Conservation (phyloP, 2,797 vertebrate genomes). For the Smutsia temminckii region DNA sequence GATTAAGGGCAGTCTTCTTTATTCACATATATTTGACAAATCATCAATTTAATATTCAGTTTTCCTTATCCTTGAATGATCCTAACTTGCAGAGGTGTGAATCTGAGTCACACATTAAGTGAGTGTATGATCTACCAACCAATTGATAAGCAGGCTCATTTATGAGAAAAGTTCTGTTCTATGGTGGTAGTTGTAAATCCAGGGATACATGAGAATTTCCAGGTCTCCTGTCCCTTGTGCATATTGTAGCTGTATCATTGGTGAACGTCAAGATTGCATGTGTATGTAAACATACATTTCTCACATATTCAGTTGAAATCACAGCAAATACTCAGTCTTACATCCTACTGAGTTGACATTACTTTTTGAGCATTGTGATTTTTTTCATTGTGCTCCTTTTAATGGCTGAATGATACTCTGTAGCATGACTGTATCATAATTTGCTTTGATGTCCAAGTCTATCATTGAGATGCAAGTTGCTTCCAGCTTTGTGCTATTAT, state of each 20-base stretch:
- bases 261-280: neutral
- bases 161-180: neutral
- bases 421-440: neutral
- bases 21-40: neutral
- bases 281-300: neutral
- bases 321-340: neutral
- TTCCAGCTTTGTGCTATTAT: neutral
- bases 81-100: neutral
- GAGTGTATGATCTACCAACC: neutral
- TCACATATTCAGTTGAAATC: neutral
- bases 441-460: neutral
- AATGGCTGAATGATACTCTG: neutral
- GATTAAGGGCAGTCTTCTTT: neutral
- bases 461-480: neutral
- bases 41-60: neutral
- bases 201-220: neutral
- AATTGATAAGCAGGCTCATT: neutral
- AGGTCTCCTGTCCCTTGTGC: neutral
- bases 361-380: neutral
- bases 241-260: neutral
- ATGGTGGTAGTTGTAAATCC: neutral
- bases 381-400: neutral
- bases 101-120: neutral
- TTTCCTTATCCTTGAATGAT: neutral
- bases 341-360: neutral